These are phyloP conservation scores for Triplophysa tibetana DNA, from an alignment of 2,113 vertebrate genomes.

Conservation along the genomic window DNA sequence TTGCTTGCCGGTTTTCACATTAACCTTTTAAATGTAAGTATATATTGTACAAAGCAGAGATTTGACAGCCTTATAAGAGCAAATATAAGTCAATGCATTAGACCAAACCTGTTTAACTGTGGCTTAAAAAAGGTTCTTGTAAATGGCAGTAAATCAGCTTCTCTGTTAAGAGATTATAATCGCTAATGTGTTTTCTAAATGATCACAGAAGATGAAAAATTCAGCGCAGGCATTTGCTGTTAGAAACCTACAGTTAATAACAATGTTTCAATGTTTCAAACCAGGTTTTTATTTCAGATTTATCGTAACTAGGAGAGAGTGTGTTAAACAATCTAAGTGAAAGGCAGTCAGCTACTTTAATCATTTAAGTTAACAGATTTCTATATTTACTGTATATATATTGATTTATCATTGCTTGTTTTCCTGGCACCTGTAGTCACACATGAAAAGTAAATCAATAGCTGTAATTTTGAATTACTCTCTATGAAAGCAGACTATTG, in stretches of 20 bases:
- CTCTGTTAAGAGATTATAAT: neutral
- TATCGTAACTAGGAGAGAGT: neutral
- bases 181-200: neutral
- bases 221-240: neutral
- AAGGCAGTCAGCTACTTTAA: neutral
- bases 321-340: neutral
- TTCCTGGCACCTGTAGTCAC: neutral
- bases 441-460: neutral
- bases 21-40: neutral
- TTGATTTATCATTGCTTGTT: neutral
- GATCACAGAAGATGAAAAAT: neutral
- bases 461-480: neutral
- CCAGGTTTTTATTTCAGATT: neutral
- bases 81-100: neutral
- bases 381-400: too few relatives aligned
- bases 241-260: neutral
- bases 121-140: neutral
- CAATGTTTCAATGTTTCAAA: neutral
- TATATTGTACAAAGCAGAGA: too few relatives aligned
- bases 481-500: slow-evolving; percentile 12
- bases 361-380: neutral
- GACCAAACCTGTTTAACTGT: neutral
- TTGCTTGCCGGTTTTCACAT: neutral
- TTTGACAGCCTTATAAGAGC: too few relatives aligned
- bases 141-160: neutral